These are phyloP conservation scores for Tretioscincus oriximinensis DNA, from an alignment of 2,113 vertebrate genomes.

Conservation along the genomic window DNA sequence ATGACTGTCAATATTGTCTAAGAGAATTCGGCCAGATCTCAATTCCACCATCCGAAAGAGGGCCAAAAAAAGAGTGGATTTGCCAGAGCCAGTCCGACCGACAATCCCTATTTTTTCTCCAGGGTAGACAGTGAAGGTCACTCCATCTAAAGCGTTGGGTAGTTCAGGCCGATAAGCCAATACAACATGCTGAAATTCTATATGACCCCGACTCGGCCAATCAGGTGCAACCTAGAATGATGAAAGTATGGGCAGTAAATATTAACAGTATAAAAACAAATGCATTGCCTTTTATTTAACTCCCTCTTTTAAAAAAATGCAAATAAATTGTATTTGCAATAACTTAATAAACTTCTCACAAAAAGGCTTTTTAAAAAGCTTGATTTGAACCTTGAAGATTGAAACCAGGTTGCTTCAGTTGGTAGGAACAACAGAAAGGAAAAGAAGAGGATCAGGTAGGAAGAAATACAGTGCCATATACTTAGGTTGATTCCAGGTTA, in stretches of 20 bases:
- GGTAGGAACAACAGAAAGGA: too few relatives aligned
- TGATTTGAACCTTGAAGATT: too few relatives aligned
- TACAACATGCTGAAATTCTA: slow-evolving; percentile 84
- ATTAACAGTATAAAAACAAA: background rate
- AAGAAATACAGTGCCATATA: too few relatives aligned
- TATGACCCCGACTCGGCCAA: slow-evolving; percentile 82
- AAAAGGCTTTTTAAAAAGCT: too few relatives aligned
- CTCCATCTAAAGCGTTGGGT: slow-evolving; percentile 86
- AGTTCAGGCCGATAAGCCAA: slow-evolving; percentile 83
- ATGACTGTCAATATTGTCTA: slow-evolving; percentile 83
- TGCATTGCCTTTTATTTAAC: background rate
- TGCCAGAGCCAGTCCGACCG: slow-evolving; percentile 94
- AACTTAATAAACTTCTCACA: too few relatives aligned
- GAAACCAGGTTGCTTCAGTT: too few relatives aligned
- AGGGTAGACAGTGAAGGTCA: slow-evolving; percentile 80
- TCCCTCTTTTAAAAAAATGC: too few relatives aligned
- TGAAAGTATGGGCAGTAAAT: background rate
- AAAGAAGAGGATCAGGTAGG: too few relatives aligned
- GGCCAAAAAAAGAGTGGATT: slow-evolving; percentile 90
- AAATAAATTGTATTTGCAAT: too few relatives aligned
- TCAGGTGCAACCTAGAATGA: slow-evolving; percentile 70
- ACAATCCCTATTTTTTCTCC: slow-evolving; percentile 94
- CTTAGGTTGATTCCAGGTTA: background rate
- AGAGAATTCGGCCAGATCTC: slow-evolving; percentile 81
- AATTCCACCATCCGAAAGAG: slow-evolving; percentile 94